These are phyloP conservation scores for Chydorus sphaericus DNA, from an alignment of 2,888 invertebrate species.

Conservation along the genomic window DNA sequence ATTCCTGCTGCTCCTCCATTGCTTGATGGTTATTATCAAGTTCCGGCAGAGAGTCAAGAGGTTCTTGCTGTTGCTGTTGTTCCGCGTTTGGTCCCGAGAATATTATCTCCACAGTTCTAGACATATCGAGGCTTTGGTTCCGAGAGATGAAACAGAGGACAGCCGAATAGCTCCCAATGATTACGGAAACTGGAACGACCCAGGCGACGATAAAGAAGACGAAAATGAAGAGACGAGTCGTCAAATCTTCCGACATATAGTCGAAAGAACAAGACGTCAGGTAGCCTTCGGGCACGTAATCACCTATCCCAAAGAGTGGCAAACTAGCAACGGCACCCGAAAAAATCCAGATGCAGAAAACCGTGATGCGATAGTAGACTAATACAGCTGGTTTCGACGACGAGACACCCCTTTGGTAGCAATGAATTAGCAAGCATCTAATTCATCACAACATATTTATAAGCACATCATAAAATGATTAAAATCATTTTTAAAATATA, in stretches of 20 bases:
- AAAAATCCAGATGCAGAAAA: constrained; percentile 27
- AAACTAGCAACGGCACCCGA: constrained; percentile 24
- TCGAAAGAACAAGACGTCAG: constrained; percentile 31
- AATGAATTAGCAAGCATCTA: constrained; percentile 29
- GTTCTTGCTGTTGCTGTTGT: no score
- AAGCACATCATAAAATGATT: no score
- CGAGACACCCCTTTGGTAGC: constrained; percentile 25
- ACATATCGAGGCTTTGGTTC: no score
- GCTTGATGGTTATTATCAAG: no score
- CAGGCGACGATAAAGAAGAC: constrained; percentile 59
- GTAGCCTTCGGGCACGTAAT: constrained; percentile 30
- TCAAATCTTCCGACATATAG: constrained; percentile 23
- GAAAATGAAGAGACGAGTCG: constrained; percentile 48
- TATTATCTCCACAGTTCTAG: no score
- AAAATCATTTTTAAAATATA: no score
- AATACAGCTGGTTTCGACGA: not conserved
- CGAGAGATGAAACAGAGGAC: constrained; percentile 52
- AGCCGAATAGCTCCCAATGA: constrained; percentile 54
- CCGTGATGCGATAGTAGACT: not conserved
- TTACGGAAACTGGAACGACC: constrained; percentile 52
- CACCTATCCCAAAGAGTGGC: constrained; percentile 27
- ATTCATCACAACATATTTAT: no score
- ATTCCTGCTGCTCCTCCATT: no score
- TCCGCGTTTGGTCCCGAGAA: no score
- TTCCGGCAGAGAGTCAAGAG: no score